Evolutionary conservation across 2,888 invertebrate genomes (phyloP).

Genomic region (Parnassius smintheus): DNA sequence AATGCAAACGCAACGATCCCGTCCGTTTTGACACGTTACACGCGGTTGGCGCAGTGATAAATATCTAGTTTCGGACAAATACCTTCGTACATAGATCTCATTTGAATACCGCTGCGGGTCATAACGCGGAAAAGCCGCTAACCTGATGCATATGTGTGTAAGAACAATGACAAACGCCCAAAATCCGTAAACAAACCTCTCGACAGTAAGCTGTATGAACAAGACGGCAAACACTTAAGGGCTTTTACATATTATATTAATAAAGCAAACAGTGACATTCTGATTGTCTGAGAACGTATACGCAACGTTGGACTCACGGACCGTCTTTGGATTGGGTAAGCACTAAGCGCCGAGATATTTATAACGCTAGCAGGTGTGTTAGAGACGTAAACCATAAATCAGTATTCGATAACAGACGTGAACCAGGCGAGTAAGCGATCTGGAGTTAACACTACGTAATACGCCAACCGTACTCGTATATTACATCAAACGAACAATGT

Average conservation of each 20-base stretch:
- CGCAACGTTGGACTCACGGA: constrained; percentile 2
- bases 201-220: constrained; percentile 43
- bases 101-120: constrained; percentile 40
- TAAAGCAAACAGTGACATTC: constrained; percentile 54
- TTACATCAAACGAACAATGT: constrained; percentile 23
- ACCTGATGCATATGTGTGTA: constrained; percentile 35
- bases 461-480: constrained; percentile 28
- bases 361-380: constrained; percentile 68
- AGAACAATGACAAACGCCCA: constrained; percentile 53
- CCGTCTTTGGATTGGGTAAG: constrained; percentile 27
- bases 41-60: constrained; percentile 64
- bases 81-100: constrained; percentile 42
- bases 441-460: constrained; percentile 60
- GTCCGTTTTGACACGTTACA: constrained; percentile 71
- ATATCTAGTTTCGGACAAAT: constrained; percentile 65
- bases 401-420: constrained; percentile 73
- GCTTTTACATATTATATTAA: constrained; percentile 53
- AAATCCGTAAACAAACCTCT: constrained; percentile 67
- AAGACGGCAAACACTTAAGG: constrained; percentile 56
- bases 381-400: constrained; percentile 74
- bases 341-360: constrained; percentile 46
- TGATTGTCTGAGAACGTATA: constrained; percentile 47
- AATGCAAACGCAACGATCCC: constrained; percentile 64
- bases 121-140: neutral
- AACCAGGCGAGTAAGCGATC: constrained; percentile 11